phyloP scores from a whole-genome alignment of 2,797 vertebrate species.

The Lagocephalus sceleratus region DNA sequence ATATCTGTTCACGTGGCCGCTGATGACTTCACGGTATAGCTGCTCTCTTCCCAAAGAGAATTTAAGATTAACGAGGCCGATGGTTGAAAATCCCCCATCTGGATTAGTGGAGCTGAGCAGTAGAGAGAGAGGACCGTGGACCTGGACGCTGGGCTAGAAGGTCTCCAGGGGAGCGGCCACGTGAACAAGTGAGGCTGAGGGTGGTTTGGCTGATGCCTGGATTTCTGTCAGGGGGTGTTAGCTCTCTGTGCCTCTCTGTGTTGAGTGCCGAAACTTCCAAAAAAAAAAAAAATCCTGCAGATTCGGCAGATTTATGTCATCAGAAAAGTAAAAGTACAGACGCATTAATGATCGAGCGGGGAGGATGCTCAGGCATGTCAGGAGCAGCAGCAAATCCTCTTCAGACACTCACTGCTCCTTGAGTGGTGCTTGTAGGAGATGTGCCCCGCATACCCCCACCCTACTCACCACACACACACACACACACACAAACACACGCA shows the following conservation, averaged over 20 bases:
- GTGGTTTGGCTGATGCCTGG: too few species aligned
- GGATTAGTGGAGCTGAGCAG: not conserved
- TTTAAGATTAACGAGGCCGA: not conserved
- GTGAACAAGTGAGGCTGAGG: too few species aligned
- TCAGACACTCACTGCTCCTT: constrained; percentile 22
- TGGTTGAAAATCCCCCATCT: not conserved
- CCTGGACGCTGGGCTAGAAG: too few species aligned
- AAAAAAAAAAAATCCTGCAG: too few species aligned
- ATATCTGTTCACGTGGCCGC: not conserved
- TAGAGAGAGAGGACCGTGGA: too few species aligned
- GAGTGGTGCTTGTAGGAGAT: constrained; percentile 27
- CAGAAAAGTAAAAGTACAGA: too few species aligned
- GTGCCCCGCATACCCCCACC: constrained; percentile 7
- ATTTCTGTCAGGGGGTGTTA: too few species aligned
- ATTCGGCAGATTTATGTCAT: too few species aligned
- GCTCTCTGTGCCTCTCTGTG: too few species aligned
- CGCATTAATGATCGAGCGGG: not conserved
- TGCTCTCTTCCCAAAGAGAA: not conserved
- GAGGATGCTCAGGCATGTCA: constrained; percentile 14
- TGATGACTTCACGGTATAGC: not conserved
- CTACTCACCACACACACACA: constrained; percentile 17
- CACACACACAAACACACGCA: not conserved
- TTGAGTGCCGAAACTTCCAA: too few species aligned
- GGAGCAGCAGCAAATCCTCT: constrained; percentile 16
- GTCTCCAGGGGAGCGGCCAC: too few species aligned